Evolutionary conservation across 2,888 invertebrate genomes (phyloP).

Genomic region (Ophonus ardosiacus): DNA sequence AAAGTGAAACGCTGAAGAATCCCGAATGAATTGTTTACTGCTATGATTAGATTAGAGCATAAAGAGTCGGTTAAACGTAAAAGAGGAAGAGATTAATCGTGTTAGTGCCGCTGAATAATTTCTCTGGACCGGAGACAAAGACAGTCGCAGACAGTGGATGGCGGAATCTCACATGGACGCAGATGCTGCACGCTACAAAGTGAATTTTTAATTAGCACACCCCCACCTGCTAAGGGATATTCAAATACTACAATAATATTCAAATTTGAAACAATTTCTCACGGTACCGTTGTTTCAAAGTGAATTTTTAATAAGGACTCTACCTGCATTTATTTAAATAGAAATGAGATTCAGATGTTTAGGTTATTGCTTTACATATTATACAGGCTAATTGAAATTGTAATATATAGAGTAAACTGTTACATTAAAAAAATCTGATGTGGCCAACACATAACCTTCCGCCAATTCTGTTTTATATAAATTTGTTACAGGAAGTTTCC

Average conservation of each 20-base stretch:
- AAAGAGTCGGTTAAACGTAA: not conserved
- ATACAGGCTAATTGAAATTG: too few species aligned
- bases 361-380: too few species aligned
- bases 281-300: conserved; percentile 30
- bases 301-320: conserved; percentile 33
- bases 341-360: not conserved
- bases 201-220: conserved; percentile 35
- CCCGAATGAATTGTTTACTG: not conserved
- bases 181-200: conserved; percentile 29
- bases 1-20: conserved; percentile 6
- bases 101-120: conserved; percentile 2
- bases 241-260: conserved; percentile 44
- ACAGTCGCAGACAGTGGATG: not conserved
- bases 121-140: not conserved
- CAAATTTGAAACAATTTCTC: conserved; percentile 49
- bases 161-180: not conserved
- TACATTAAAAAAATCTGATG: too few species aligned
- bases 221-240: conserved; percentile 25
- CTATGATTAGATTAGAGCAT: not conserved
- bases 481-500: too few species aligned
- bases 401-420: too few species aligned
- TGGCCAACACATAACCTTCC: too few species aligned
- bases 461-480: too few species aligned
- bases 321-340: conserved; percentile 43
- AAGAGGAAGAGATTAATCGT: not conserved